A percentile compares a stretch with the other conserved stretches of the same genome.
These are phyloP conservation scores for Lucinisca nassula DNA, from an alignment of 2,888 invertebrate species.

Conservation along the genomic window DNA sequence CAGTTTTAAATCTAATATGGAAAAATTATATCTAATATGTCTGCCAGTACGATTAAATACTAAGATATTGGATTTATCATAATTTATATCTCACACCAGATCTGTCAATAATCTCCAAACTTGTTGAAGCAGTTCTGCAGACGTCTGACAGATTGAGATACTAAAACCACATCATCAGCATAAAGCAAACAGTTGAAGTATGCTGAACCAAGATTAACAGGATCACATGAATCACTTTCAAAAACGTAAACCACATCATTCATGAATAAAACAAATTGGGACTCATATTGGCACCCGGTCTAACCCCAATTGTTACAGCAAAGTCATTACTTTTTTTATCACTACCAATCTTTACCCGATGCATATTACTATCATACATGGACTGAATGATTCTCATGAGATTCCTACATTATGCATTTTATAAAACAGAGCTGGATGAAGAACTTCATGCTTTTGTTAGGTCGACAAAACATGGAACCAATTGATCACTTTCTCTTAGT, in stretches of 20 bases:
- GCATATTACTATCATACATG: slow-evolving; percentile 8
- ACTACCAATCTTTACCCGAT: background rate
- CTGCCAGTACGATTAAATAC: background rate
- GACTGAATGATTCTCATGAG: background rate
- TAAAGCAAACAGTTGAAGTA: background rate
- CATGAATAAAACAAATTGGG: background rate
- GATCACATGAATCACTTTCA: background rate
- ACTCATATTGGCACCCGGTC: slow-evolving; percentile 13
- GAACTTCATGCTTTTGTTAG: slow-evolving; percentile 5
- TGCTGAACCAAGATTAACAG: background rate
- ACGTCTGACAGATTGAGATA: background rate
- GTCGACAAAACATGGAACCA: slow-evolving; percentile 8
- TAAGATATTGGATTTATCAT: background rate
- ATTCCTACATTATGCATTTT: background rate
- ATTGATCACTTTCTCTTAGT: background rate
- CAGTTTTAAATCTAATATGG: background rate
- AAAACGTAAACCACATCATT: background rate
- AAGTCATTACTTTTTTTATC: background rate
- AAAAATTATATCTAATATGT: background rate
- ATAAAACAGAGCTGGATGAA: background rate
- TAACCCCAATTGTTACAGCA: background rate
- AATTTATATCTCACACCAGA: background rate
- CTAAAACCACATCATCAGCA: background rate
- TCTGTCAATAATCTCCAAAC: background rate
- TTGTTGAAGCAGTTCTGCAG: slow-evolving; percentile 8